Base-by-base conservation (phyloP, 1,140 invertebrate species). In the Hirudo medicinalis region DNA sequence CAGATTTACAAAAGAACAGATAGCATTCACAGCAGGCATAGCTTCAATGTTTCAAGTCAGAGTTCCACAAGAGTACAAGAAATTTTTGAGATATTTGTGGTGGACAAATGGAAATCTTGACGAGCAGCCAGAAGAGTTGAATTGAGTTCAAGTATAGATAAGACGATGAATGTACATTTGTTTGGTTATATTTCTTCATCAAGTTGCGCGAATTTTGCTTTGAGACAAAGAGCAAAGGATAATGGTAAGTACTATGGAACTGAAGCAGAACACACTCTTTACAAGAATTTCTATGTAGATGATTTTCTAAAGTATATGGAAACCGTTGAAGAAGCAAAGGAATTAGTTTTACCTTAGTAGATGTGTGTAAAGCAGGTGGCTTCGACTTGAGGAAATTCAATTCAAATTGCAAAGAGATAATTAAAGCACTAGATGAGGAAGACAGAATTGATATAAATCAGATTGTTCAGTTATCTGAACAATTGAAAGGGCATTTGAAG, bases 381-480 rank as follows among this genome's bases (percentile, higher is more conserved):
- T 40, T 40, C 11, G 40, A 40, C 11, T 40, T n/a, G n/a, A n/a
- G n/a, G n/a, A n/a, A n/a, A n/a, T n/a, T n/a, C n/a, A n/a, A n/a
- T n/a, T n/a, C n/a, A 40, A 40, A 40, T 40, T 6, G 11, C 40
- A 40, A 40, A 11, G 40, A 40, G 11, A 11, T 40, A 4, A 40
- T 40, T 11, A 40, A 11, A 6, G 40, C 40, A 40, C 4, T 40
- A 40, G 40, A 40, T 43, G 36, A n/a, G 8, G 15, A 22, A 54
- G 5, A n/a, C 11, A 67, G 32, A 25, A 20, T 9, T 70, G 27
- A 69, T 25, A 17, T 67, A 78, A 15, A 76, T 76, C 43, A 78
- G 77, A 54, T 76, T 75, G 43, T 32, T 74, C 2, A 72, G 73
- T n/a, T 77, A 76, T 67, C n/a, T 55, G 40, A 40, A 60, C 70